phyloP scores from a whole-genome alignment of 92 coral and sea anemone species.

The Epizoanthus fatuus region DNA sequence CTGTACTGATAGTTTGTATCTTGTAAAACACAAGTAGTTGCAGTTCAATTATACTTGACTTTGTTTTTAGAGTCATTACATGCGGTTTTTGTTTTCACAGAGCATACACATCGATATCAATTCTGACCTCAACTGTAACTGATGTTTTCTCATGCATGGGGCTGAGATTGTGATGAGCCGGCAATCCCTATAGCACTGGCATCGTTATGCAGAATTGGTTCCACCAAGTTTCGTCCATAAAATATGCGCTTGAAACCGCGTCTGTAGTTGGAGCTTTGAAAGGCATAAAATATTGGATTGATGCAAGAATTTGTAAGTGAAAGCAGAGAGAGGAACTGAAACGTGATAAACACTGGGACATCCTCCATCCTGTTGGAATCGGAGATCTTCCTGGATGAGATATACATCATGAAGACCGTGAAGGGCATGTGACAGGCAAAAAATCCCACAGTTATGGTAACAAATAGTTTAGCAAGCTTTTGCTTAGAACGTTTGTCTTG shows the following conservation, averaged over 20 bases:
- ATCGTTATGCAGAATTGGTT: neutral
- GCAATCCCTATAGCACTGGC: no score
- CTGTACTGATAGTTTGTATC: no score
- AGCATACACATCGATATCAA: no score
- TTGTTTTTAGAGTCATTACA: no score
- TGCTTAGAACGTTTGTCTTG: conserved; percentile 18
- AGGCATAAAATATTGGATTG: conserved; percentile 35
- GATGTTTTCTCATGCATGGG: no score
- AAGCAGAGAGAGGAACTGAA: conserved; percentile 3
- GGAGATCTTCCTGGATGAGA: conserved; percentile 21
- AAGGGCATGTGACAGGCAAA: conserved; percentile 40
- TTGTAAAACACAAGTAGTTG: no score
- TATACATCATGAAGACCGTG: conserved; percentile 5
- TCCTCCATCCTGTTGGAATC: neutral
- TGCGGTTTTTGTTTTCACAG: no score
- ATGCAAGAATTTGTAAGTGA: conserved; percentile 21
- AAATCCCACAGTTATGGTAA: conserved; percentile 12
- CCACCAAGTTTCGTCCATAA: neutral
- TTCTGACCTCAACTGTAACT: no score
- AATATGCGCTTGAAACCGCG: conserved; percentile 37
- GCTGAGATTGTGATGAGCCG: no score
- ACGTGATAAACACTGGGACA: neutral
- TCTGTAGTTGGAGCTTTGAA: conserved; percentile 37
- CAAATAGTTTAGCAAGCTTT: conserved; percentile 28
- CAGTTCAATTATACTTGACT: no score